Evolutionary conservation across 30 jellyfish, hydroid and myxozoan genomes (phyloP).

Genomic region (Hydractinia echinata): DNA sequence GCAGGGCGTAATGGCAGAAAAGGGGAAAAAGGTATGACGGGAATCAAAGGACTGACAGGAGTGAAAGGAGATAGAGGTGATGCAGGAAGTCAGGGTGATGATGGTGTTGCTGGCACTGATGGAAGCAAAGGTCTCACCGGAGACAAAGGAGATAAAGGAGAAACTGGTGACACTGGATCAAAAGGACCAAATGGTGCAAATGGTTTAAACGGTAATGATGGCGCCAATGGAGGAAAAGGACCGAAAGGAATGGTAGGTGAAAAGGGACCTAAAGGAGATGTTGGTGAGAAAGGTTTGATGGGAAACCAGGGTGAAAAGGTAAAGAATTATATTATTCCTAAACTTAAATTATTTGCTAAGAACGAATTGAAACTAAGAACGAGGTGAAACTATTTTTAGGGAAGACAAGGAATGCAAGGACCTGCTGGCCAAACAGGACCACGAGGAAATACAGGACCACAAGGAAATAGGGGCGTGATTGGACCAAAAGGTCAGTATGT

Average conservation of each 20-base stretch:
- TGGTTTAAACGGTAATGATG: background rate
- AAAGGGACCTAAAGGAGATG: background rate
- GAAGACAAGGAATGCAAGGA: too few species aligned
- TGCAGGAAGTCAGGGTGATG: background rate
- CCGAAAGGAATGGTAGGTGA: background rate
- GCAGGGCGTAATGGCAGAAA: background rate
- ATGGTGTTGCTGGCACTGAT: background rate
- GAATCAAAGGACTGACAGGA: conserved; percentile 4
- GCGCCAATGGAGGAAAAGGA: background rate
- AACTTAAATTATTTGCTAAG: too few species aligned
- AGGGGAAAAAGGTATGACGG: background rate
- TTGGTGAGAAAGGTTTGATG: too few species aligned
- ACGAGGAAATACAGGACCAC: too few species aligned
- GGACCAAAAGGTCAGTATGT: too few species aligned
- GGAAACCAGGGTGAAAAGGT: too few species aligned
- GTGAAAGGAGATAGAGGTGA: conserved; percentile 2
- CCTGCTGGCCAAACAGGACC: too few species aligned
- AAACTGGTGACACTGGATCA: conserved; percentile 3
- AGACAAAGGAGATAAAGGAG: conserved; percentile 22
- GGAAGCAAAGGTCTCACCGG: background rate
- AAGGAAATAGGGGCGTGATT: too few species aligned
- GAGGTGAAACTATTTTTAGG: background rate
- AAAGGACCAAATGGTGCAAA: conserved; percentile 14
- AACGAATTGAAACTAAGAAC: too few species aligned
- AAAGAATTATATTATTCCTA: too few species aligned